A percentile compares a stretch with the other conserved stretches of the same genome.
phyloP scores from a whole-genome alignment of 2,797 vertebrate species.

The Phaenicophaeus curvirostris region DNA sequence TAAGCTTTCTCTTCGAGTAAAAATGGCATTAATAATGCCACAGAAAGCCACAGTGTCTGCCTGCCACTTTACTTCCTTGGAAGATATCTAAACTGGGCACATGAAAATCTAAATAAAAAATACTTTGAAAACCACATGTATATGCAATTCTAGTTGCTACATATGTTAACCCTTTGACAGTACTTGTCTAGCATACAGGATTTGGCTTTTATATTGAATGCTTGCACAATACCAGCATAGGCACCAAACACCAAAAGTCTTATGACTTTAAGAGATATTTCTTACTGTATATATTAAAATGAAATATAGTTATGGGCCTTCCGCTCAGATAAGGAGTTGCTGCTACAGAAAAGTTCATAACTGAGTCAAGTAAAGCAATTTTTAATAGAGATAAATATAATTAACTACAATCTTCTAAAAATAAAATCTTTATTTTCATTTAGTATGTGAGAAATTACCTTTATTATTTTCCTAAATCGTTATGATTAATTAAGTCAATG shows the following conservation, averaged over 20 bases:
- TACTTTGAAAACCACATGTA: rapidly evolving
- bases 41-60: not conserved
- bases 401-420: not conserved
- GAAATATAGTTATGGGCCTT: not conserved
- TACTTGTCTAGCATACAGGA: not conserved
- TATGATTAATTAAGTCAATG: not conserved
- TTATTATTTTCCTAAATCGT: not conserved
- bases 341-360: not conserved
- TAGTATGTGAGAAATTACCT: not conserved
- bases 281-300: not conserved
- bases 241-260: not conserved
- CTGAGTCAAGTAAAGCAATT: not conserved
- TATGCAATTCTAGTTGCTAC: not conserved
- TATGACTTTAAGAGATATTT: not conserved
- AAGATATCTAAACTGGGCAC: not conserved
- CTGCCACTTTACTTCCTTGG: not conserved
- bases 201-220: not conserved
- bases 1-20: not conserved
- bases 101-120: not conserved
- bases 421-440: not conserved
- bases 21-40: not conserved
- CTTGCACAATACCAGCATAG: not conserved
- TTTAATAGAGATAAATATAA: not conserved
- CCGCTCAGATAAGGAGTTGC: not conserved
- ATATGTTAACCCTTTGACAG: not conserved